Percentiles rank a stretch among this genome's conserved stretches.
phyloP scores from a whole-genome alignment of 2,888 invertebrate species.

The Perizoma flavofasciatum region DNA sequence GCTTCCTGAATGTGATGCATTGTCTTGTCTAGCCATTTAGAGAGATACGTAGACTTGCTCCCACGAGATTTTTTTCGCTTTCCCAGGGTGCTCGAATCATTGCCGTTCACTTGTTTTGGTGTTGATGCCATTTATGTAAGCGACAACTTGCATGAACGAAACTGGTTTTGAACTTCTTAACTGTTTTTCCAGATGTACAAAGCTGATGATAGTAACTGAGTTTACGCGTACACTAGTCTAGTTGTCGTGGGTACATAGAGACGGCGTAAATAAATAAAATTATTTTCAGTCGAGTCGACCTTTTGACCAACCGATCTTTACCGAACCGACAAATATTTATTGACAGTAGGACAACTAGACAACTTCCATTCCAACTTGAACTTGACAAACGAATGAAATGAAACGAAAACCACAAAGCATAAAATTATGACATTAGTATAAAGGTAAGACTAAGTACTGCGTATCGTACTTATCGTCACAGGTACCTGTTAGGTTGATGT shows the following conservation, averaged over 20 bases:
- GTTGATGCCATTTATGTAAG: constrained; percentile 71
- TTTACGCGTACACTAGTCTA: constrained; percentile 2
- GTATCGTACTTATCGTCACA: too few species aligned
- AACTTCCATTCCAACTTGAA: too few species aligned
- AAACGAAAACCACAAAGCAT: too few species aligned
- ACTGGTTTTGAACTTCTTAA: constrained; percentile 4
- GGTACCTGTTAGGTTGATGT: too few species aligned
- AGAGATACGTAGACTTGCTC: constrained; percentile 71
- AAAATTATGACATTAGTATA: too few species aligned
- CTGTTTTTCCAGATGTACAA: neutral
- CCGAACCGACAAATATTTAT: neutral
- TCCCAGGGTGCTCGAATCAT: constrained; percentile 66
- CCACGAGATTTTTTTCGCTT: constrained; percentile 79
- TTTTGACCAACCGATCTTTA: constrained; percentile 1
- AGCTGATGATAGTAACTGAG: neutral
- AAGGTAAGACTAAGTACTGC: too few species aligned
- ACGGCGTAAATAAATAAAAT: neutral
- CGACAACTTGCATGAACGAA: constrained; percentile 33
- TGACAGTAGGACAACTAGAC: too few species aligned
- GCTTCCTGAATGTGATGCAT: constrained; percentile 72
- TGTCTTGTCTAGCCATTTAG: constrained; percentile 81
- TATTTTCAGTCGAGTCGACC: constrained; percentile 2
- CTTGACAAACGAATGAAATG: too few species aligned
- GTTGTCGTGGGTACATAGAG: too few species aligned
- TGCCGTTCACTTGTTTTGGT: constrained; percentile 74